A percentile compares a stretch with the other conserved stretches of the same genome.
Conservation (phyloP, 2,797 vertebrate species). For the Lycodopsis pacificus region DNA sequence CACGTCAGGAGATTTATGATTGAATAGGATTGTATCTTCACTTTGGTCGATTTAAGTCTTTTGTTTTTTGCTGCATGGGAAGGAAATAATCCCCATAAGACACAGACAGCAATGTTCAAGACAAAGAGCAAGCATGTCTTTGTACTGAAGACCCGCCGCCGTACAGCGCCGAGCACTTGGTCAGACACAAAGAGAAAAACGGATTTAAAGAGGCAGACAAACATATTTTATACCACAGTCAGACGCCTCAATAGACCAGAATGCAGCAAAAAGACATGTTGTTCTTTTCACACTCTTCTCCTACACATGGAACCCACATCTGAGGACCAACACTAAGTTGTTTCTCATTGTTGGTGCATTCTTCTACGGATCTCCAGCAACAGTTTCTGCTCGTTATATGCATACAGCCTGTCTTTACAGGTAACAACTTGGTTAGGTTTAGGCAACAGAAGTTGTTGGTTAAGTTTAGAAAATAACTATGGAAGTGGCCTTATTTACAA, state of each 20-base stretch:
- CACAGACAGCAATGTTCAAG: constrained; percentile 4
- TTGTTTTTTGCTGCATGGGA: constrained; percentile 26
- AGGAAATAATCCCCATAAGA: background rate
- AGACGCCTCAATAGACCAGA: constrained; percentile 15
- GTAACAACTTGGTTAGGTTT: background rate
- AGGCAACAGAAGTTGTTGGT: background rate
- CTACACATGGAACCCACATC: background rate
- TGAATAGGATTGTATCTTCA: background rate
- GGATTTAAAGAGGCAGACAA: constrained; percentile 13
- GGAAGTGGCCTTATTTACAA: accelerated
- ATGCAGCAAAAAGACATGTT: background rate
- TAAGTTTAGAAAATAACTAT: background rate
- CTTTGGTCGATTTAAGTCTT: constrained; percentile 15
- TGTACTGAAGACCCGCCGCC: background rate
- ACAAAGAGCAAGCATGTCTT: constrained; percentile 30
- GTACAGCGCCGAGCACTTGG: constrained; percentile 7
- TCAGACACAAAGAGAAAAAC: constrained; percentile 18
- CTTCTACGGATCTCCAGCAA: background rate
- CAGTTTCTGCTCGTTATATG: accelerated
- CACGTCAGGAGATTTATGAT: constrained; percentile 29
- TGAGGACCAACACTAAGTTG: too few species aligned
- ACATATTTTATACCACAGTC: background rate
- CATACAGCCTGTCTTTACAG: background rate
- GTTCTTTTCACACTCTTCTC: constrained; percentile 2
- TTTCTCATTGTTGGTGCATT: background rate